Evolutionary conservation across 2,113 vertebrate genomes (phyloP).

Genomic region (Pardalotus punctatus): DNA sequence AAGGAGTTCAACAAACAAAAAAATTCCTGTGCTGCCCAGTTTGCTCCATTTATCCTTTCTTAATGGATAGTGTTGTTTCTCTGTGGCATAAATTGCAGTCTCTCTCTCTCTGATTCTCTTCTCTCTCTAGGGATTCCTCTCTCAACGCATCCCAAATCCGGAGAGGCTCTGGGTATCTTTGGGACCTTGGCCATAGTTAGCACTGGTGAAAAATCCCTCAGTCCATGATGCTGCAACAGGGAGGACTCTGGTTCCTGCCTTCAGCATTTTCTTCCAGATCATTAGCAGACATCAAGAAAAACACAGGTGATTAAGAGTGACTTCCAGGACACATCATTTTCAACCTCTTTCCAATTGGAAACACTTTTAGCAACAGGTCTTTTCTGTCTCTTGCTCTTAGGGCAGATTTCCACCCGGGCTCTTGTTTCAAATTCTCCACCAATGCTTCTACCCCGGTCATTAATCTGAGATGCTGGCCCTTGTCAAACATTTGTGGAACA

Average conservation of each 20-base stretch:
- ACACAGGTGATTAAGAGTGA: background rate
- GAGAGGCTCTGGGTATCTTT: background rate
- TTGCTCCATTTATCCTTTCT: background rate
- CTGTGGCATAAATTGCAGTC: background rate
- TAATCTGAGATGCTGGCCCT: background rate
- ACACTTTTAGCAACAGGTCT: background rate
- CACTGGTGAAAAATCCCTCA: background rate
- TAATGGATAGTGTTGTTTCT: background rate
- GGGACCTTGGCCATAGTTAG: background rate
- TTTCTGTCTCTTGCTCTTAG: background rate
- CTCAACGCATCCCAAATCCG: background rate
- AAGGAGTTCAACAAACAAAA: background rate
- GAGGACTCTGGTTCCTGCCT: background rate
- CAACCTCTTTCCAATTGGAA: background rate
- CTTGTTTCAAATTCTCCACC: background rate
- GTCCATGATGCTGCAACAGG: background rate
- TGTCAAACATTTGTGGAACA: slow-evolving; percentile 11
- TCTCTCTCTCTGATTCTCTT: background rate
- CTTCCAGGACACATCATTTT: background rate
- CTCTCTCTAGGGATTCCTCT: background rate
- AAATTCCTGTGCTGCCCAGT: background rate
- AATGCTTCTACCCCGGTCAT: background rate
- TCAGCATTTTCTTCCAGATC: background rate
- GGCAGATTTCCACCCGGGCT: background rate
- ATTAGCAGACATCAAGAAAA: background rate